These are phyloP conservation scores for Margarornis squamiger DNA, from an alignment of 2,797 vertebrate species.

Conservation along the genomic window DNA sequence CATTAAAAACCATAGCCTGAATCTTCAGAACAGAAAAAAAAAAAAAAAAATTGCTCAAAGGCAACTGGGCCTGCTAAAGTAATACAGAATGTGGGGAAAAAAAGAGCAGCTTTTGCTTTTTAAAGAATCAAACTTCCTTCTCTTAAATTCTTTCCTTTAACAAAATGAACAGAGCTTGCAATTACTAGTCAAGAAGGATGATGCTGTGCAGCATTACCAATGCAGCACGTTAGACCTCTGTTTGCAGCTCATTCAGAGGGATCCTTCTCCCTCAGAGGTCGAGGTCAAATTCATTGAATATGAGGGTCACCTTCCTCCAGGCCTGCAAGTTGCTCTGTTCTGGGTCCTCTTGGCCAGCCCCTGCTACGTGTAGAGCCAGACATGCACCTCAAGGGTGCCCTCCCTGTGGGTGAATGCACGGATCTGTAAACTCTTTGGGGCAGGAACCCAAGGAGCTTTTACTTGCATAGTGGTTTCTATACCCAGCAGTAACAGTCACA, in stretches of 20 bases:
- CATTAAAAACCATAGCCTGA: not conserved
- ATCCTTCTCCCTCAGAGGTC: not conserved
- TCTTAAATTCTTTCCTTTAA: not conserved
- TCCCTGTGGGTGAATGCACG: accelerated
- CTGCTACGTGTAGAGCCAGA: not conserved
- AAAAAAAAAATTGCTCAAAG: not conserved
- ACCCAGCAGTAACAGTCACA: conserved; percentile 2
- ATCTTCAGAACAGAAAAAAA: not conserved
- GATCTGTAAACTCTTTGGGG: not conserved
- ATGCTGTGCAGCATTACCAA: not conserved
- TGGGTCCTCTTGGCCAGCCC: not conserved
- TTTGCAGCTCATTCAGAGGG: not conserved
- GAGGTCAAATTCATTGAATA: not conserved
- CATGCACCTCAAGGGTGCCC: not conserved
- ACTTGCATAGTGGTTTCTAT: not conserved
- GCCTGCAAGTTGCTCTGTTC: not conserved
- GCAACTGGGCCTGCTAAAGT: not conserved
- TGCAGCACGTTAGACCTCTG: not conserved
- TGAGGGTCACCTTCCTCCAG: not conserved
- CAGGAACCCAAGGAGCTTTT: not conserved
- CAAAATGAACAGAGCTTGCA: not conserved
- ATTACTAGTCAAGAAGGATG: not conserved
- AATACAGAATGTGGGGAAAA: not conserved
- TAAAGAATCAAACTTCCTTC: not conserved
- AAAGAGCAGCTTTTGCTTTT: not conserved